These are phyloP conservation scores for Erythrocercus mccallii DNA, from an alignment of 2,113 vertebrate species.

Conservation along the genomic window DNA sequence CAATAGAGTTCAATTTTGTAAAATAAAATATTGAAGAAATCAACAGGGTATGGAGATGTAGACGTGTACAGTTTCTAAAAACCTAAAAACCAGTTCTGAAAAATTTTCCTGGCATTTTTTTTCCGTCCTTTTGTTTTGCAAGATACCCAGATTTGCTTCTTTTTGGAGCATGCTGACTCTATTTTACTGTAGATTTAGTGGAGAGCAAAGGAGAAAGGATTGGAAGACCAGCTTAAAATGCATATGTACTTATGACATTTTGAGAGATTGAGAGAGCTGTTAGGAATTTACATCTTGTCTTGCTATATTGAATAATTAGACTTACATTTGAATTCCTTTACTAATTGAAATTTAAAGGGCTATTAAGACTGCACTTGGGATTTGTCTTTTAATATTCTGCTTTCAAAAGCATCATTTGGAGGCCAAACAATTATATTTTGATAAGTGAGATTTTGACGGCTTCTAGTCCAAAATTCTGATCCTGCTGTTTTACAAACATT, in stretches of 20 bases:
- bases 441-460: not conserved
- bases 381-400: not conserved
- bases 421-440: not conserved
- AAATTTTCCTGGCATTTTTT: not conserved
- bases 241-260: not conserved
- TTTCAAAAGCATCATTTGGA: not conserved
- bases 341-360: not conserved
- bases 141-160: not conserved
- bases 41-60: not conserved
- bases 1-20: not conserved
- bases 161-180: not conserved
- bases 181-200: not conserved
- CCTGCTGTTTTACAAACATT: not conserved
- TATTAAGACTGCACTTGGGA: not conserved
- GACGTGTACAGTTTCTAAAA: not conserved
- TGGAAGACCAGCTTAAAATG: not conserved
- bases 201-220: not conserved
- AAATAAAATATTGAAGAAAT: not conserved
- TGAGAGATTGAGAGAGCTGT: not conserved
- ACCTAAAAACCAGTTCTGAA: not conserved
- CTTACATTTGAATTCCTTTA: not conserved
- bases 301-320: not conserved
- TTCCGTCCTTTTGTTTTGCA: not conserved
- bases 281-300: not conserved
- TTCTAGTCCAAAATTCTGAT: not conserved